Evolutionary conservation across 2,113 vertebrate species (phyloP).

Genomic region (mouse (Mus musculus)): DNA sequence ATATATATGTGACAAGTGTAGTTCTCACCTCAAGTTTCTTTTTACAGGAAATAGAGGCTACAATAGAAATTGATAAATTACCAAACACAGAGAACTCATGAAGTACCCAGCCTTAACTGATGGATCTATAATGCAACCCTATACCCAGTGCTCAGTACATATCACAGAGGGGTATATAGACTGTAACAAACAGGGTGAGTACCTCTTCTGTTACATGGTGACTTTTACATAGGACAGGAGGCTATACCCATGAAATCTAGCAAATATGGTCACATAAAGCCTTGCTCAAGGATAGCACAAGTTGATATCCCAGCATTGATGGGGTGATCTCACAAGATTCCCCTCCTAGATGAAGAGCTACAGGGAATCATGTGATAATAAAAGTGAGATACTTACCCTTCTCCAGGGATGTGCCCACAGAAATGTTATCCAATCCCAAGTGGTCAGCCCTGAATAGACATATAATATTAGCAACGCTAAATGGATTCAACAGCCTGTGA

Average conservation of each 20-base stretch:
- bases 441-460: neutral
- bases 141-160: neutral
- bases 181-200: neutral
- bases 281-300: neutral
- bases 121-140: neutral
- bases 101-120: neutral
- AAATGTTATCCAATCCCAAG: neutral
- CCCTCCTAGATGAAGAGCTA: neutral
- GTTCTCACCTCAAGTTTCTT: neutral
- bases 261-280: neutral
- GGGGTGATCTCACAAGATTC: neutral
- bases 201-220: neutral
- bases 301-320: neutral
- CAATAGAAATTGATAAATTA: neutral
- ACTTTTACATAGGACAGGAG: neutral
- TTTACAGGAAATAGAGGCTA: neutral
- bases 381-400: neutral
- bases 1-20: neutral
- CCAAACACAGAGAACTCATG: neutral
- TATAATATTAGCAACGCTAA: neutral
- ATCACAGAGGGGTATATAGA: neutral
- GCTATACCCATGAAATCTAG: neutral
- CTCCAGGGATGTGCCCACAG: neutral
- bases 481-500: neutral
- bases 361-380: neutral